Evolutionary conservation across 2,797 vertebrate species (phyloP), one percentile per base, ranked within the genome.

Genomic region (Enteromius viviparus): DNA sequence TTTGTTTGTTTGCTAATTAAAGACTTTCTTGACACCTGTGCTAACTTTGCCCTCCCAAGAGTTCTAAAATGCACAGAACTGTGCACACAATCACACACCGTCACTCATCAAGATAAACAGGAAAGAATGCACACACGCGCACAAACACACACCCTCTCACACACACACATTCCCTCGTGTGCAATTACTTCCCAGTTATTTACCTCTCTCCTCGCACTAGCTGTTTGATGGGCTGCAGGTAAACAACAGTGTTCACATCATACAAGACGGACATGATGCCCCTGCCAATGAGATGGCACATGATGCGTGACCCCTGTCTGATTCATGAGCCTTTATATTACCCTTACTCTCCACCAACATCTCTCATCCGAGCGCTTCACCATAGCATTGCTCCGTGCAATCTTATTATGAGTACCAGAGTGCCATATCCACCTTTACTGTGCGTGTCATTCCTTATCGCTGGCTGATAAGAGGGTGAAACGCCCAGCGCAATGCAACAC

Each of bases 1-100:
- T 89, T 90, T 92, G 89, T 94, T 93, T 93, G 92, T 94, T 94
- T 93, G 88, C 89, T 94, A 93, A 95, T 94, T 94, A 92, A 89
- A 86, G 82, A 88, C 86, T 90, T 91, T 89, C 81, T 87, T 94
- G 94, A 94, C 93, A 94, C 93, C 93, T 93, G 91, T 88, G 91
- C 88, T 85, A 87, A 88, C 89, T 87, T 88, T 77, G 72, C 75
- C 77, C 87, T 90, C 88, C 88, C 87, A 85, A 87, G 89, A 87
- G 88, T 74, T 86, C 71, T 84, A 68, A 89, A 87, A 91, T 87
- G 85, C 83, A 78, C 85, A 90, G 88, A 89, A 89, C 88, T 88
- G 81, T 89, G 88, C 87, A 89, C 88, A 87, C 84, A 71, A 87
- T 87, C 87, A 88, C 89, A 93, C 90, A 77, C 89, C 89, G 89